Base-by-base conservation (phyloP, 2,797 vertebrate genomes). In the Brachymystax lenok region DNA sequence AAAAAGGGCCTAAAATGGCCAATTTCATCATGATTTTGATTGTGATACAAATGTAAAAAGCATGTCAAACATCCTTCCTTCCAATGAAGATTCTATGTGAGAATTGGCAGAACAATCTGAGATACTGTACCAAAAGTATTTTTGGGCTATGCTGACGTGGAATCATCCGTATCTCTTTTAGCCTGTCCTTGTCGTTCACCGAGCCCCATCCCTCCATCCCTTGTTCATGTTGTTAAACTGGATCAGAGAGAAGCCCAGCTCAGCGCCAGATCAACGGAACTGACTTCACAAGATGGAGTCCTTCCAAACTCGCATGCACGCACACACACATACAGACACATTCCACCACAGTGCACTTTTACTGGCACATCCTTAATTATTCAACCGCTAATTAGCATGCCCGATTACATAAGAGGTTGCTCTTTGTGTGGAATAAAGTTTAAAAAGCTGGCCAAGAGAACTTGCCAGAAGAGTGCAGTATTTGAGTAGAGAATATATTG, bases 351-450 rank as follows among this genome's bases (percentile, higher is more conserved):
- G 84, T 77, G 80, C 87, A 78, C 85, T 77, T 80, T 88, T 80
- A 85, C 77, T 16, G 84, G 80, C 82, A 79, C 88, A 82, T 73
- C 21, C 83, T 88, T 90, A 89, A 91, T 92, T 90, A 92, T 90
- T 90, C 88, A 86, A 82, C 70, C 81, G 59, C 86, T 90, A 90
- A 91, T 92, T 88, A 93, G 59, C 84, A 77, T 74, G 80, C 83
- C 77, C 79, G 35, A 79, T 92, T 91, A 90, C 73, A 77, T 90
- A 92, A 35, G 85, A 87, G 80, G 85, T 82, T 88, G 75, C 85
- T 87, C 85, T 86, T 85, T 88, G 28, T n/a, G 56, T n/a, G 19
- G 16, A 35, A 59, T 59, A 81, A 87, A 81, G 14, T 51, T 46
- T 83, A 81, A 56, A 71, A 76, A 75, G 76, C 79, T 88, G 73